Percentiles rank a stretch among this genome's conserved stretches.
Conservation (phyloP, 35 echinoderm and acorn worm species). For the Heliocidaris tuberculata region DNA sequence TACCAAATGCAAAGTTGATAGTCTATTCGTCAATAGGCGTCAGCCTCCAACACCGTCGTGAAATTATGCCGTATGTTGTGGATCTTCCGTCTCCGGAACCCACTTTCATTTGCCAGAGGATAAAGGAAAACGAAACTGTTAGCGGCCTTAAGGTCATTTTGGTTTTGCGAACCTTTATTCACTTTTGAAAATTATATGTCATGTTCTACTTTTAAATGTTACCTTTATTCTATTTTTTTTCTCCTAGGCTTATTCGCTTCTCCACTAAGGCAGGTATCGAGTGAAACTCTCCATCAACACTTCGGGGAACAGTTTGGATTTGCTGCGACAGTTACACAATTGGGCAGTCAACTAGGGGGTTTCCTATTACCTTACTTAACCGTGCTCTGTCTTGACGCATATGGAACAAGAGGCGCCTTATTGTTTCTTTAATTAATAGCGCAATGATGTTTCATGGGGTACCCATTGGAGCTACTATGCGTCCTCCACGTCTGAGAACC, state of each 20-base stretch:
- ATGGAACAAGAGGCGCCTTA: neutral
- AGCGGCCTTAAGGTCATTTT: no score
- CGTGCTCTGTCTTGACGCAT: neutral
- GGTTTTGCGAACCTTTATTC: no score
- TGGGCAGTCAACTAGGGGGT: neutral
- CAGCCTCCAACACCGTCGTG: no score
- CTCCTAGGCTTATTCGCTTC: neutral
- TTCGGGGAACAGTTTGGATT: neutral
- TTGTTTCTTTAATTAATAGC: neutral
- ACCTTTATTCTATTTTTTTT: no score
- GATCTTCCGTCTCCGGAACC: no score
- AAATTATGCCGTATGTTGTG: no score
- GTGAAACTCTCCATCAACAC: neutral
- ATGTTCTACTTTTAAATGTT: no score
- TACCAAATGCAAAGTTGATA: no score
- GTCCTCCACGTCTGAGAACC: neutral
- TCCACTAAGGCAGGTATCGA: neutral
- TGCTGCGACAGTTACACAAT: neutral
- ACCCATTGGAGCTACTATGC: neutral
- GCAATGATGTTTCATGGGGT: neutral
- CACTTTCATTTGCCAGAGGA: no score
- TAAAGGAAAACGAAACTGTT: no score
- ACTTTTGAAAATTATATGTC: no score
- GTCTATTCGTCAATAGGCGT: no score
- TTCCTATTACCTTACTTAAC: neutral